These are phyloP conservation scores for Rhyacichthys aspro DNA, from an alignment of 2,797 vertebrate species.

Conservation along the genomic window DNA sequence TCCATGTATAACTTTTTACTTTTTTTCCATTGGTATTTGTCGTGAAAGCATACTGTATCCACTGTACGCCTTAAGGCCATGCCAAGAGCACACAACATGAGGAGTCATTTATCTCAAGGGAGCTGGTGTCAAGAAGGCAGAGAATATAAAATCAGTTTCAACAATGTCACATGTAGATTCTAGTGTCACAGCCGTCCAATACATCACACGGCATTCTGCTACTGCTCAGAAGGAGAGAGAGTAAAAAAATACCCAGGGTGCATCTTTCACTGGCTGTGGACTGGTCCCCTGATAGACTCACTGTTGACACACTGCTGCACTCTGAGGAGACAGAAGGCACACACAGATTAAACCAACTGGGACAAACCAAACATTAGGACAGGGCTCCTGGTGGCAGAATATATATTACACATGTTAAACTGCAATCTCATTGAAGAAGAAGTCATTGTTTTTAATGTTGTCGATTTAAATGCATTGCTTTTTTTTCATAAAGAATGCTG, in stretches of 20 bases:
- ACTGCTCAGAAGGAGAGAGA: constrained; percentile 7
- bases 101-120: constrained; percentile 23
- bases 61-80: not conserved
- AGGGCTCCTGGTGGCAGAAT: constrained; percentile 12
- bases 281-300: constrained; percentile 38
- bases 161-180: constrained; percentile 10
- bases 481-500: constrained; percentile 41
- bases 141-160: constrained; percentile 26
- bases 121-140: constrained; percentile 22
- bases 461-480: constrained; percentile 61
- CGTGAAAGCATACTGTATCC: not conserved
- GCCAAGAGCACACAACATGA: constrained; percentile 11
- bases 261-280: constrained; percentile 36
- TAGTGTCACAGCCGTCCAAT: constrained; percentile 34
- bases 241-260: constrained; percentile 26
- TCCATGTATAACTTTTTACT: too few relatives aligned
- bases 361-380: constrained; percentile 32
- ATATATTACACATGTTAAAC: not conserved
- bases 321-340: constrained; percentile 32
- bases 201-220: constrained; percentile 26
- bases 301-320: constrained; percentile 45
- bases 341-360: constrained; percentile 29
- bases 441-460: constrained; percentile 40
- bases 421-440: not conserved
- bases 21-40: too few relatives aligned